Conservation (phyloP, 1,140 invertebrate species). For the Anoplophora glabripennis region DNA sequence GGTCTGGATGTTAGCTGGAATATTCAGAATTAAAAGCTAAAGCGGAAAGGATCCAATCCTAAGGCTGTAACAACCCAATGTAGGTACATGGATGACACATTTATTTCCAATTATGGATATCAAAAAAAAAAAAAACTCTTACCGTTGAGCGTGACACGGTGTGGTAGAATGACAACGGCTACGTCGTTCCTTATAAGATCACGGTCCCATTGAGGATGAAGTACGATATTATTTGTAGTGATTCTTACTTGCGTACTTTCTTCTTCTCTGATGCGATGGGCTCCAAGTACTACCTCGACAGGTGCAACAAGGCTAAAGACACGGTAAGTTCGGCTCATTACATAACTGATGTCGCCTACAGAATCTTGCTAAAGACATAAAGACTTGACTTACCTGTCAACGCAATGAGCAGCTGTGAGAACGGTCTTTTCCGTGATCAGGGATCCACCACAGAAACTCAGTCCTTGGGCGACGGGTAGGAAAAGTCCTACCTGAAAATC, state of each 20-base stretch:
- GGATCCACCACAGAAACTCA: no score
- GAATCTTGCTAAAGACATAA: no score
- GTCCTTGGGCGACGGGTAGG: background rate
- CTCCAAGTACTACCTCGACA: constrained; percentile 49
- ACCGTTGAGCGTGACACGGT: constrained; percentile 53
- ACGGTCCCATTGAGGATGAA: constrained; percentile 52
- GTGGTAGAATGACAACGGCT: constrained; percentile 53
- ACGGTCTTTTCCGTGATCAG: no score
- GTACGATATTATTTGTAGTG: constrained; percentile 46
- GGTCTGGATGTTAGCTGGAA: constrained; percentile 53
- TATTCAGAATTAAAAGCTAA: no score
- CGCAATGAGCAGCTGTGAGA: no score
- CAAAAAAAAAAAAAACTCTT: constrained; percentile 40
- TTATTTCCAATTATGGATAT: no score
- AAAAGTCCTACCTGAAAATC: no score
- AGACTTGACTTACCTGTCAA: background rate
- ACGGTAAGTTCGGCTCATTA: no score
- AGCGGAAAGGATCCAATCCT: no score
- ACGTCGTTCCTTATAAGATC: constrained; percentile 54
- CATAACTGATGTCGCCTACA: no score
- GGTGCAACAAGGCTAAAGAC: background rate
- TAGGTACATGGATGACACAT: no score
- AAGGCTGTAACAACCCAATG: no score
- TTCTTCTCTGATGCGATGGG: constrained; percentile 50
- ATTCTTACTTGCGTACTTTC: constrained; percentile 45